phyloP scores from a whole-genome alignment of 37 sponge, comb jelly and placozoan genomes.

The Aphrocallistes beatrix region DNA sequence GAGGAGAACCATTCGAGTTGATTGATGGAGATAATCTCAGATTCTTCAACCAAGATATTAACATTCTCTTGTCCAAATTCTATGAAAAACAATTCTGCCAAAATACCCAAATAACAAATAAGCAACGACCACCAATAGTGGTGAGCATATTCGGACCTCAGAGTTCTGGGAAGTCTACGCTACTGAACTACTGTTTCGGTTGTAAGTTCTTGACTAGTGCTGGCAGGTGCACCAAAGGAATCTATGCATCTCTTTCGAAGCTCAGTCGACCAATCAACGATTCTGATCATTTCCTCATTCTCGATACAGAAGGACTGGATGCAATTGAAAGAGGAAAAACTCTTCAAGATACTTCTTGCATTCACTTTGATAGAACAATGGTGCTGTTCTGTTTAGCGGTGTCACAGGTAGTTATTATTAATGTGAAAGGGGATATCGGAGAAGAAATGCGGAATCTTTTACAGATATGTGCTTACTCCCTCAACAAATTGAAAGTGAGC shows the following conservation, averaged over 20 bases:
- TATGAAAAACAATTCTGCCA: not conserved
- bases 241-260: not conserved
- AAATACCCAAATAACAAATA: too few relatives aligned
- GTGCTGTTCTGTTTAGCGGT: not conserved
- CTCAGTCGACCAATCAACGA: not conserved
- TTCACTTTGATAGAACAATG: constrained; percentile 1
- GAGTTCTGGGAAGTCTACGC: not conserved
- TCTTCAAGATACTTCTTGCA: not conserved
- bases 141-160: not conserved
- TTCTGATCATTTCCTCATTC: not conserved
- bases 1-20: not conserved
- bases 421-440: not conserved
- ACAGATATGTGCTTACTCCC: not conserved
- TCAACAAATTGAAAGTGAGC: not conserved
- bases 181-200: not conserved
- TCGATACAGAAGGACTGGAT: not conserved
- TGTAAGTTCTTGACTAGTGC: constrained; percentile 6
- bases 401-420: not conserved
- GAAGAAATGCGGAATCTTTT: not conserved
- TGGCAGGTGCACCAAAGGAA: not conserved
- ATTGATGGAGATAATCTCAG: constrained; percentile 9
- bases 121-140: not conserved
- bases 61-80: not conserved
- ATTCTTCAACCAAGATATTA: not conserved
- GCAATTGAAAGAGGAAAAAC: not conserved